A percentile compares a stretch with the other conserved stretches of the same genome.
Conservation (phyloP, 2,113 vertebrate species). For the Chamaetylas fuelleborni region DNA sequence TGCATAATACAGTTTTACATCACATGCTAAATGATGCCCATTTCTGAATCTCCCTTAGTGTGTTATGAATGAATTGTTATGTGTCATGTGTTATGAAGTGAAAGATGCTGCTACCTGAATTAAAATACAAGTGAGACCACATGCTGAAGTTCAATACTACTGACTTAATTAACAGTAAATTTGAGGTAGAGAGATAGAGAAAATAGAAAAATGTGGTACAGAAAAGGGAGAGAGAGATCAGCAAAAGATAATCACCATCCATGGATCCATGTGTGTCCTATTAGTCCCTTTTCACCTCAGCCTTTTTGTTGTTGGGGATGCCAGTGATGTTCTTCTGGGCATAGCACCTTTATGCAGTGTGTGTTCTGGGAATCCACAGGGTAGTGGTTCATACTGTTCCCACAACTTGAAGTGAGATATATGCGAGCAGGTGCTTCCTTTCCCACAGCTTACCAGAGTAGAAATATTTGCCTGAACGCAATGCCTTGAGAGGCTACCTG, state of each 20-base stretch:
- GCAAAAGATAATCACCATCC: neutral
- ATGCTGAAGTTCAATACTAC: neutral
- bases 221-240: neutral
- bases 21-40: neutral
- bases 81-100: neutral
- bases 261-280: fast-evolving
- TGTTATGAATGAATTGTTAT: neutral
- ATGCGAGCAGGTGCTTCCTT: neutral
- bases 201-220: neutral
- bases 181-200: neutral
- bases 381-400: neutral
- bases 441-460: neutral
- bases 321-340: neutral
- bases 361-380: neutral
- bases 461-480: neutral
- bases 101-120: neutral
- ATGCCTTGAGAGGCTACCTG: neutral
- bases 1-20: neutral
- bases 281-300: neutral
- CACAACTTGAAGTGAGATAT: neutral
- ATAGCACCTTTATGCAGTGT: neutral
- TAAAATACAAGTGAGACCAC: neutral
- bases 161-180: neutral
- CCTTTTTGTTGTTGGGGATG: neutral
- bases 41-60: neutral